These are phyloP conservation scores for Lophius piscatorius DNA, from an alignment of 2,113 vertebrate genomes.

Conservation along the genomic window DNA sequence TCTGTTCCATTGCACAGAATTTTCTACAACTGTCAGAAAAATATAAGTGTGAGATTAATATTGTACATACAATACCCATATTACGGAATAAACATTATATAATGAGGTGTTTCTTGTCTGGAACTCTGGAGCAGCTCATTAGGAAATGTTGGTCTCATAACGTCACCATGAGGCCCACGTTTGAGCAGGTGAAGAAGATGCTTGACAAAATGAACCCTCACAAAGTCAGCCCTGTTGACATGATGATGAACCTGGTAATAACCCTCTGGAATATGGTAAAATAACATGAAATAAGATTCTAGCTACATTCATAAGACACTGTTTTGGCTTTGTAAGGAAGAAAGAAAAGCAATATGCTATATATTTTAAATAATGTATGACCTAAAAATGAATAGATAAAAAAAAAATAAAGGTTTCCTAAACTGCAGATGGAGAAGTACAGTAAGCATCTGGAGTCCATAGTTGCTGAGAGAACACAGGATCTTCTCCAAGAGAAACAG, in stretches of 20 bases:
- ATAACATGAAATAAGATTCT: too few relatives aligned
- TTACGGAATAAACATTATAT: background rate
- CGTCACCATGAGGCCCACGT: conserved; percentile 74
- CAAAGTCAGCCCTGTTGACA: conserved; percentile 84
- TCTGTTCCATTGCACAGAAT: conserved; percentile 49
- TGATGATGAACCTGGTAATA: conserved; percentile 84
- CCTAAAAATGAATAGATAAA: too few relatives aligned
- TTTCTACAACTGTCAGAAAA: background rate
- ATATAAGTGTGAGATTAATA: too few relatives aligned
- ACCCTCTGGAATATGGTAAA: background rate
- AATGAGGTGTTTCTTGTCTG: conserved; percentile 2
- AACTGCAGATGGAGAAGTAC: conserved; percentile 83
- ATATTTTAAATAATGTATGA: too few relatives aligned
- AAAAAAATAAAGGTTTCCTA: conserved; percentile 1
- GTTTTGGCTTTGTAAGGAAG: too few relatives aligned
- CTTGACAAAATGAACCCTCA: conserved; percentile 83
- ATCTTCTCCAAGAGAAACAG: conserved; percentile 83
- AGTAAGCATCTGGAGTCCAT: conserved; percentile 84
- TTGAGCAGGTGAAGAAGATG: conserved; percentile 83
- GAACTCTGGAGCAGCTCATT: conserved; percentile 74
- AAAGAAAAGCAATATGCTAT: too few relatives aligned
- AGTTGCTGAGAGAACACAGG: conserved; percentile 80
- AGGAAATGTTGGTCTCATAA: conserved; percentile 81
- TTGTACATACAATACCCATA: background rate
- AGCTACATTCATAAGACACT: too few relatives aligned